These are phyloP conservation scores for Leptopterna dolabrata DNA, from an alignment of 2,888 invertebrate species.

Conservation along the genomic window DNA sequence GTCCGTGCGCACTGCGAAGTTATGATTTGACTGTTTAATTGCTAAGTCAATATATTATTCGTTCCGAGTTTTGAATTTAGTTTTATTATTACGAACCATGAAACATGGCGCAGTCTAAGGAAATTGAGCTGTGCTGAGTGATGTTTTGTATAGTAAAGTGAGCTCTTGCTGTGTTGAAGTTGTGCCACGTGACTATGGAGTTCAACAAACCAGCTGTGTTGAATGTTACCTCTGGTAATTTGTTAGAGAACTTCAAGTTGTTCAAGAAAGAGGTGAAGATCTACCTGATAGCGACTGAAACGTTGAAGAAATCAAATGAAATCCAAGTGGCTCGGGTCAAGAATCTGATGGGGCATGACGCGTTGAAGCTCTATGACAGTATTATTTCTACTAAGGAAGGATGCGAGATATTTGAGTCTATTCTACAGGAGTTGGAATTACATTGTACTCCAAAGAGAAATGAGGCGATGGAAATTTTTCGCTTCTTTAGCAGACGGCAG, in stretches of 20 bases:
- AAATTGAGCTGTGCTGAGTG: no score
- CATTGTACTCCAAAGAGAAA: conserved; percentile 57
- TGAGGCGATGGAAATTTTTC: conserved; percentile 54
- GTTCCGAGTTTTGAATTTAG: no score
- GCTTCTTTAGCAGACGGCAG: conserved; percentile 56
- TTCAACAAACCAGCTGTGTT: conserved; percentile 43
- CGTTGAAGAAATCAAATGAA: conserved; percentile 49
- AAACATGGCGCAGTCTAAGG: no score
- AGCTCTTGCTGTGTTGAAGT: no score
- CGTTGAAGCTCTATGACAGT: conserved; percentile 9
- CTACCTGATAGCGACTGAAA: conserved; percentile 48
- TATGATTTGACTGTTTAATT: no score
- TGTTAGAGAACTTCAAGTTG: conserved; percentile 42
- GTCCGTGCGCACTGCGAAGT: no score
- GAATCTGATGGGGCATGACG: conserved; percentile 27
- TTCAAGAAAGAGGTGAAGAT: conserved; percentile 48
- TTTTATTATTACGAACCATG: no score
- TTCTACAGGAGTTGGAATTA: conserved; percentile 48
- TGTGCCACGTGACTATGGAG: conserved; percentile 29
- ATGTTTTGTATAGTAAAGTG: no score
- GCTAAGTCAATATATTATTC: no score
- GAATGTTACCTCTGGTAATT: conserved; percentile 16
- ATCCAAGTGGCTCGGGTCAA: conserved; percentile 51
- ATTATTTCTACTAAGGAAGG: not conserved
- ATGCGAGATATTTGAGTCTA: not conserved